Evolutionary conservation across 2,797 vertebrate species (phyloP).

Genomic region (Falco rusticolus): DNA sequence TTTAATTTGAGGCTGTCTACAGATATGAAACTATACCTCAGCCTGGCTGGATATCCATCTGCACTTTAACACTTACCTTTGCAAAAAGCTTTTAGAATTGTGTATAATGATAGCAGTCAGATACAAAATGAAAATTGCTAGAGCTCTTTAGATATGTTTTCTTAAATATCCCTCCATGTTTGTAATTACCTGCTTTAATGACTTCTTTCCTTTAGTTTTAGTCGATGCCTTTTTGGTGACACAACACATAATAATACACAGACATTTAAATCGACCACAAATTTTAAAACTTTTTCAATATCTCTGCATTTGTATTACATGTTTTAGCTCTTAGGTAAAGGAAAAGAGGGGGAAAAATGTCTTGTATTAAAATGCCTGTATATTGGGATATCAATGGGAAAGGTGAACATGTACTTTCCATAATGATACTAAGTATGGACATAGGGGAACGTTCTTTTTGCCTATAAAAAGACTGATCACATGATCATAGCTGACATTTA

Average conservation of each 20-base stretch:
- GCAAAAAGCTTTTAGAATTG: background rate
- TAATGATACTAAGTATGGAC: constrained; percentile 62
- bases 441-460: constrained; percentile 66
- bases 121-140: background rate
- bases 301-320: background rate
- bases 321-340: background rate
- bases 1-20: background rate
- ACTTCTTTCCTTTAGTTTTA: background rate
- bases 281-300: background rate
- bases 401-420: constrained; percentile 52
- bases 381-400: constrained; percentile 52
- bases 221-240: background rate
- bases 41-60: background rate
- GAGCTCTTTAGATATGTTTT: background rate
- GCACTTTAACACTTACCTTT: background rate
- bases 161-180: background rate
- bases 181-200: background rate
- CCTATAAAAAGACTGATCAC: constrained; percentile 67
- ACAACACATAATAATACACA: background rate
- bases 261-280: background rate
- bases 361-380: constrained; percentile 14
- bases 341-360: constrained; percentile 1
- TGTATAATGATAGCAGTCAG: background rate
- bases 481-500: constrained; percentile 72
- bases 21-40: background rate